Percentiles rank a stretch among this genome's conserved stretches.
phyloP scores from a whole-genome alignment of 2,113 vertebrate species.

The Gobiocypris rarus region DNA sequence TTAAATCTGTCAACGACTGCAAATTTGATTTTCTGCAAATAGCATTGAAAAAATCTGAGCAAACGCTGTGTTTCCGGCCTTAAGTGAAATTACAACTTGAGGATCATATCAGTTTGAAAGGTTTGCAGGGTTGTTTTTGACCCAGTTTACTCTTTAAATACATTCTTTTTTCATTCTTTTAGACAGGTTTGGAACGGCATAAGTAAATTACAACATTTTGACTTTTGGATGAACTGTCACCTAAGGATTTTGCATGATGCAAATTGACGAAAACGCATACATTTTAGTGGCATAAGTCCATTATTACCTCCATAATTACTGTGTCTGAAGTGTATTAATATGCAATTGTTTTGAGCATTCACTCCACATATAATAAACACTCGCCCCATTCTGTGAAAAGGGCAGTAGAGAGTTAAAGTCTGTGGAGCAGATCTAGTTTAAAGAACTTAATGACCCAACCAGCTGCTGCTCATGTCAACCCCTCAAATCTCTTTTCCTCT shows the following conservation, averaged over 20 bases:
- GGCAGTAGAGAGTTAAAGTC: slow-evolving; percentile 50
- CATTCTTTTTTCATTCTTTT: neutral
- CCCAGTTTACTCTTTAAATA: neutral
- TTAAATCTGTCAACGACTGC: too few species aligned
- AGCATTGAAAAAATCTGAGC: too few species aligned
- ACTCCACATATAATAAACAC: slow-evolving; percentile 22
- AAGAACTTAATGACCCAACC: slow-evolving; percentile 70
- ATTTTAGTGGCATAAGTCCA: neutral
- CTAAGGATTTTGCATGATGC: neutral
- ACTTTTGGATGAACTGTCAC: neutral
- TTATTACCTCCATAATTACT: neutral
- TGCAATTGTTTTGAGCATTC: neutral
- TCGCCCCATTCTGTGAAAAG: slow-evolving; percentile 36
- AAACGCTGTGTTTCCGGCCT: too few species aligned
- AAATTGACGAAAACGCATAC: neutral
- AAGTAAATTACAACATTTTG: neutral
- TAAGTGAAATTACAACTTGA: too few species aligned
- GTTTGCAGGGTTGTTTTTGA: too few species aligned
- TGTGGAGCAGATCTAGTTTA: slow-evolving; percentile 56
- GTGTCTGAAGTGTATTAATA: neutral
- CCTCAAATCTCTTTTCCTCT: slow-evolving; percentile 45
- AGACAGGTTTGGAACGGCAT: neutral
- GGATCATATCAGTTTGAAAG: too few species aligned
- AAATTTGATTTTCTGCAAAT: too few species aligned
- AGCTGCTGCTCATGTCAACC: slow-evolving; percentile 73